Evolutionary conservation across 1,140 invertebrate genomes (phyloP).

Genomic region (Cheumatopsyche charites): DNA sequence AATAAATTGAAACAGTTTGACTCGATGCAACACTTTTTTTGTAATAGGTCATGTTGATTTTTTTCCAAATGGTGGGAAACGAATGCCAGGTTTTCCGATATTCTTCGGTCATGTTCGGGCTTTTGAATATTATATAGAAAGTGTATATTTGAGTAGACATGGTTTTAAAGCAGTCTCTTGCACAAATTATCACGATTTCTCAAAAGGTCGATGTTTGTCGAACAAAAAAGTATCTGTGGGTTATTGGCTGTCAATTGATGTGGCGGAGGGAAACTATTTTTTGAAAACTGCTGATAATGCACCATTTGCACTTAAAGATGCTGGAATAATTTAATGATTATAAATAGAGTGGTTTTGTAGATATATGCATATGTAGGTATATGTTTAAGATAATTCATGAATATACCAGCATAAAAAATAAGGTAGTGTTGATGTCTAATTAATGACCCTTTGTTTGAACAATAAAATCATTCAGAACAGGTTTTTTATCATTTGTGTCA

Average conservation of each 20-base stretch:
- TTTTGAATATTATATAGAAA: not conserved
- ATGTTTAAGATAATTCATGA: too few species aligned
- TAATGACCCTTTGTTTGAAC: too few species aligned
- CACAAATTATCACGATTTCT: not conserved
- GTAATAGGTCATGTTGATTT: constrained; percentile 2
- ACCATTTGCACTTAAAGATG: not conserved
- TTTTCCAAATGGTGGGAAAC: not conserved
- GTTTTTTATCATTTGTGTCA: too few species aligned
- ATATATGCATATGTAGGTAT: too few species aligned
- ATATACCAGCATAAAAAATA: too few species aligned
- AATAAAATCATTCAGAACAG: too few species aligned
- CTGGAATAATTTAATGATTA: too few species aligned
- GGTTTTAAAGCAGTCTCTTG: not conserved
- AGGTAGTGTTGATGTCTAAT: too few species aligned
- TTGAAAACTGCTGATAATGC: not conserved
- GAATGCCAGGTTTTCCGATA: not conserved
- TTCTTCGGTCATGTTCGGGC: not conserved
- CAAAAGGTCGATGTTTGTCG: not conserved
- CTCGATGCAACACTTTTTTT: not conserved
- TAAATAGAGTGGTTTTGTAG: too few species aligned
- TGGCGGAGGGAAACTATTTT: not conserved
- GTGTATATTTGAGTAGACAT: not conserved
- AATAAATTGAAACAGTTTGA: not conserved
- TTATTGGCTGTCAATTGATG: not conserved
- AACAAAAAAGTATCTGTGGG: not conserved